Percentiles rank a stretch among this genome's conserved stretches.
Evolutionary conservation across 2,888 invertebrate genomes (phyloP).

Genomic region (Apamea epomidion): DNA sequence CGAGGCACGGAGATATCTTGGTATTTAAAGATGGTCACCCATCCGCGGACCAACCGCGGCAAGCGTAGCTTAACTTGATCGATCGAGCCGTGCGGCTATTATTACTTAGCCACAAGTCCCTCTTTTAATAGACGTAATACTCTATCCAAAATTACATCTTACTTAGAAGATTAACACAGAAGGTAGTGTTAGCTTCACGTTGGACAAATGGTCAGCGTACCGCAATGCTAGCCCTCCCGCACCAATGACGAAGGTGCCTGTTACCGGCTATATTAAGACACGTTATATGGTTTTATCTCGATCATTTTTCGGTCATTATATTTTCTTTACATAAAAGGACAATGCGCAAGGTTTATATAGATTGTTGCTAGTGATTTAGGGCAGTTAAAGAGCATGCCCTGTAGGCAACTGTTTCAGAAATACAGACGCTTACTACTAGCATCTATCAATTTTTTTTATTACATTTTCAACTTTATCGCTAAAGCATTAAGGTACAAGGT

Average conservation of each 20-base stretch:
- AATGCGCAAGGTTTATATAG: neutral
- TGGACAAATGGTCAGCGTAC: conserved; percentile 8
- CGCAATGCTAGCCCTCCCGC: conserved; percentile 33
- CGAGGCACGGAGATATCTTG: no score
- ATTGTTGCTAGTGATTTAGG: neutral
- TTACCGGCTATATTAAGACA: conserved; percentile 37
- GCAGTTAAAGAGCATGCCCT: neutral
- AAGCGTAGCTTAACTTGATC: no score
- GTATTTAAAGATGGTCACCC: no score
- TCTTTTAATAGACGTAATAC: conserved; percentile 16
- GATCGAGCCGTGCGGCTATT: no score
- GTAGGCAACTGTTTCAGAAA: neutral
- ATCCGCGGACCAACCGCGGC: no score
- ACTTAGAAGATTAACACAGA: conserved; percentile 11
- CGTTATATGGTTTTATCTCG: neutral
- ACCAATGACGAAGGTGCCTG: conserved; percentile 23
- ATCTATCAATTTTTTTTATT: no score
- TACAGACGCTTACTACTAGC: no score
- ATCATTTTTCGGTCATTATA: conserved; percentile 36
- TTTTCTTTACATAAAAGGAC: conserved; percentile 9
- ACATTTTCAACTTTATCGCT: no score
- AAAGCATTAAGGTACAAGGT: no score
- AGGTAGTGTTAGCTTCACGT: conserved; percentile 7
- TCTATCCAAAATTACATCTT: conserved; percentile 8
- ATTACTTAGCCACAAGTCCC: no score